Conservation (phyloP, 2,113 vertebrate species). For the Motacilla alba region DNA sequence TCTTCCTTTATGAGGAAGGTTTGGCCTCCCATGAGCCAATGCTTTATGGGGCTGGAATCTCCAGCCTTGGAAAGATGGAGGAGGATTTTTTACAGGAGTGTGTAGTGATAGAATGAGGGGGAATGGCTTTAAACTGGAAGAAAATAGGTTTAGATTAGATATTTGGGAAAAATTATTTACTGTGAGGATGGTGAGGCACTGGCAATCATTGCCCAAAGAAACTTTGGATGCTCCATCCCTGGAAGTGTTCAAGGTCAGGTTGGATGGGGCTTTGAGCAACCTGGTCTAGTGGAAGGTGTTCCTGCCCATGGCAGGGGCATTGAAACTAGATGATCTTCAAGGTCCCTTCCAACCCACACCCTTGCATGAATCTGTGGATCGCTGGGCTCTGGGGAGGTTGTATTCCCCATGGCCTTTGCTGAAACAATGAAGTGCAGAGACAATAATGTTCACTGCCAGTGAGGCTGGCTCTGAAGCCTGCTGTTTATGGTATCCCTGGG, state of each 20-base stretch:
- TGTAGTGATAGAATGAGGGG: background rate
- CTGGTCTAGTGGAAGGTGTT: background rate
- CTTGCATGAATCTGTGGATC: background rate
- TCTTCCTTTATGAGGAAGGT: background rate
- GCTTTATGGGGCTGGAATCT: background rate
- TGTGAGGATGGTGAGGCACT: background rate
- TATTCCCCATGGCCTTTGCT: background rate
- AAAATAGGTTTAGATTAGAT: background rate
- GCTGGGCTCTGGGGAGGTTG: background rate
- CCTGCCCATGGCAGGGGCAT: accelerated
- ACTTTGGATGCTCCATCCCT: background rate
- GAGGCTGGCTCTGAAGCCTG: background rate
- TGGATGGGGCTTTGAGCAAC: background rate
- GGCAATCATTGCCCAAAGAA: accelerated
- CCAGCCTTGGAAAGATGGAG: background rate
- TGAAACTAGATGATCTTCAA: background rate
- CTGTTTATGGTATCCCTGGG: background rate
- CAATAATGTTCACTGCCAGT: background rate
- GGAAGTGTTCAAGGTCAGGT: background rate
- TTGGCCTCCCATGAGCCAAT: background rate
- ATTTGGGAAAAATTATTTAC: background rate
- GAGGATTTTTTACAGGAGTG: background rate
- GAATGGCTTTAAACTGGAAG: background rate
- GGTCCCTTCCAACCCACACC: background rate
- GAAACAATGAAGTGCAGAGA: accelerated